Evolutionary conservation across 2,797 vertebrate species (phyloP).

Genomic region (Triplophysa bombifrons): DNA sequence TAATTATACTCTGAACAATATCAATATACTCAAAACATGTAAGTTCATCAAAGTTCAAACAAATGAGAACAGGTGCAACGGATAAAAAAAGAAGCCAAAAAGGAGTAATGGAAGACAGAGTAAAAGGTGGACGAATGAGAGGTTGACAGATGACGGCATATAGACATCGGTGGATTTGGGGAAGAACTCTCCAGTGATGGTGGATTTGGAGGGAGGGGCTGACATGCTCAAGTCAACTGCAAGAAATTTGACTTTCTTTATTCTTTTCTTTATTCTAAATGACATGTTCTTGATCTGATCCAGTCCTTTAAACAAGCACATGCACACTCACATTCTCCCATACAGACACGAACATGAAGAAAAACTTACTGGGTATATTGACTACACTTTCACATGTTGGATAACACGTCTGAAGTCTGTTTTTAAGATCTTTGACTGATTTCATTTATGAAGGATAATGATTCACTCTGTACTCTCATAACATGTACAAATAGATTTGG

Average conservation of each 20-base stretch:
- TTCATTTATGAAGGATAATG: neutral
- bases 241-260: neutral
- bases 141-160: constrained; percentile 57
- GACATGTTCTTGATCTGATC: neutral
- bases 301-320: constrained; percentile 15
- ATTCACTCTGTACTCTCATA: neutral
- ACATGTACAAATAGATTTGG: neutral
- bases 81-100: constrained; percentile 48
- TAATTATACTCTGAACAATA: constrained; percentile 37
- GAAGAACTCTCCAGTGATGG: constrained; percentile 50
- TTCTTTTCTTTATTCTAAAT: neutral
- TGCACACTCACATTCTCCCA: constrained; percentile 15
- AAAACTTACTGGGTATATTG: neutral
- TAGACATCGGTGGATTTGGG: constrained; percentile 54
- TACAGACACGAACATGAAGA: constrained; percentile 32
- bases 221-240: constrained; percentile 5
- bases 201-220: constrained; percentile 20
- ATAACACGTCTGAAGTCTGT: constrained; percentile 26
- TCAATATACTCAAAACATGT: constrained; percentile 40
- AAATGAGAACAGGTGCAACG: constrained; percentile 65
- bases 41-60: constrained; percentile 61
- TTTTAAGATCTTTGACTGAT: neutral
- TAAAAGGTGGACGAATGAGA: constrained; percentile 62
- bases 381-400: neutral
- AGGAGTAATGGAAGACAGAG: constrained; percentile 47